Evolutionary conservation across 2,888 invertebrate species (phyloP).

Genomic region (Nomada fucata): DNA sequence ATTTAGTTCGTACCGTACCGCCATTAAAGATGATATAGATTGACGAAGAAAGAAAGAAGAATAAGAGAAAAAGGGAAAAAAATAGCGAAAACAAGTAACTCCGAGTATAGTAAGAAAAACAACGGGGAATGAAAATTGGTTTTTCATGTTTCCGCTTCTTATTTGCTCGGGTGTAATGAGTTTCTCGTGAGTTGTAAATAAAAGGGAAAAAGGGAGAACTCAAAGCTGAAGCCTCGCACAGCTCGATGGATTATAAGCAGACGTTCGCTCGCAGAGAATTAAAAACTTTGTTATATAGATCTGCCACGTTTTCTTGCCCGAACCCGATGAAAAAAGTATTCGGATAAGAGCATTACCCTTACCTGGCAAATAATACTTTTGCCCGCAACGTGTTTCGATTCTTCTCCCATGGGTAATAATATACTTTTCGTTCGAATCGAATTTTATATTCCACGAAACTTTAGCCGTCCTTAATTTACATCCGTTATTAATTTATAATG

Average conservation of each 20-base stretch:
- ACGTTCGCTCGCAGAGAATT: not conserved
- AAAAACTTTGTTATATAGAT: not conserved
- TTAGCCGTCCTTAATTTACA: too few relatives aligned
- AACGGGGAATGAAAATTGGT: constrained; percentile 26
- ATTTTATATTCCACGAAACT: too few relatives aligned
- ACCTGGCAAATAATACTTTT: too few relatives aligned
- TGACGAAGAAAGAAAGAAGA: too few relatives aligned
- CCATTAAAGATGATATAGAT: too few relatives aligned
- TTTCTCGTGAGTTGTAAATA: constrained; percentile 4
- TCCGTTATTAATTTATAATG: too few relatives aligned
- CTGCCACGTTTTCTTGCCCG: not conserved
- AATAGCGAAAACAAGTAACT: too few relatives aligned
- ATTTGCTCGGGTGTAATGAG: constrained; percentile 14
- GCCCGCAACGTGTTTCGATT: too few relatives aligned
- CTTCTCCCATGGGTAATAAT: too few relatives aligned
- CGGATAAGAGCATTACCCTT: not conserved
- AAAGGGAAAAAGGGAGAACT: not conserved
- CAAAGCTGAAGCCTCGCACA: not conserved
- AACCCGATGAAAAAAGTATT: not conserved
- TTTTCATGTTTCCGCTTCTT: constrained; percentile 30
- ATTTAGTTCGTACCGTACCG: too few relatives aligned
- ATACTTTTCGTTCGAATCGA: too few relatives aligned
- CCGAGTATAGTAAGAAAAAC: not conserved
- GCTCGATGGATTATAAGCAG: constrained; percentile 43
- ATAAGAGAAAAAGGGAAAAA: too few relatives aligned